Base-by-base conservation (phyloP, 2,888 invertebrate genomes). In the Drosophila gaucha region DNA sequence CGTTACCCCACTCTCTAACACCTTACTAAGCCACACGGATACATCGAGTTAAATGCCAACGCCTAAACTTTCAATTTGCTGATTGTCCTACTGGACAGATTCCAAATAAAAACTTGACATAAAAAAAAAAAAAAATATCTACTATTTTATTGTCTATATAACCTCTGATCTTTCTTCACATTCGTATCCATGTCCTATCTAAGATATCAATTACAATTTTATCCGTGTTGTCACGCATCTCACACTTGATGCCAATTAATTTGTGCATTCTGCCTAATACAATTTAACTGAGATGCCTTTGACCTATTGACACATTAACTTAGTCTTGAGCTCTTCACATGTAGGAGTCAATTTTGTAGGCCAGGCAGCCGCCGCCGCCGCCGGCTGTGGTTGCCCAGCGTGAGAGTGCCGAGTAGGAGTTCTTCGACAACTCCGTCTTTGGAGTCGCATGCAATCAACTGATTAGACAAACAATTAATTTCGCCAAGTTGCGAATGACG, bases 401-500 rank as follows among this genome's bases (percentile, higher is more conserved):
- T 30, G 20, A 5, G 20, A 8, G 20, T 9, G 2, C 20, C 20
- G 30, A 22, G 30, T 46, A 5, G 30, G 20, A 5, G 31, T 5
- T 24, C 14, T 1, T 4, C 26, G 24, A 20, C 30, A 35, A 14
- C 16, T 20, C n/a, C 43, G 39, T n/a, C 30, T 26, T 31, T 43
- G 73, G 44, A 52, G 66, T 57, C 67, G 75, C 85, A 76, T 78
- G 72, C 82, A 82, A 85, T 85, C 79, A 83, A 76, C 82, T 86
- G 88, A 83, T 88, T 87, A 86, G 84, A 58, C 69, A 79, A 88
- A 83, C 86, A 83, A 87, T 83, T 83, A 83, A 87, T 87, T 82
- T 71, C 50, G 47, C 49, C 83, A 66, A 83, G 80, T 78, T 85
- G 63, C 67, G 78, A 65, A 78, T 62, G 73, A 41, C 18, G 56